Percentiles rank a stretch among this genome's conserved stretches.
Evolutionary conservation across 1,140 invertebrate species (phyloP).

Genomic region (Aphelenchoides besseyi): DNA sequence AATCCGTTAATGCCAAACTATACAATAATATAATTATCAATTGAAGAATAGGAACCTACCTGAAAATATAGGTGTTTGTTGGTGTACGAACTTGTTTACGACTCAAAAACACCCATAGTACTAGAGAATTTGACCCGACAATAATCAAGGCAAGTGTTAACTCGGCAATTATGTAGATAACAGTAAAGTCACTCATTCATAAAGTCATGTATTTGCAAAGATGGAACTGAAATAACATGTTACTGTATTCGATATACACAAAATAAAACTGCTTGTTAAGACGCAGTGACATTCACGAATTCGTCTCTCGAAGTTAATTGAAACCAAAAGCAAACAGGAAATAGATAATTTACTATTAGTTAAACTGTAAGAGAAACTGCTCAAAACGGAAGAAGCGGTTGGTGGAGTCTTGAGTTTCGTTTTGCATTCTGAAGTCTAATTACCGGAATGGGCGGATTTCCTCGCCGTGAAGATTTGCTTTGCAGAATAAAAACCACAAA

Average conservation of each 20-base stretch:
- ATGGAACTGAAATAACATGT: neutral
- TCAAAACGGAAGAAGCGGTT: neutral
- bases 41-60: constrained; percentile 7
- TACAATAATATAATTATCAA: constrained; percentile 10
- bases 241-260: neutral
- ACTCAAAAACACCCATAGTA: constrained; percentile 40
- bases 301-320: neutral
- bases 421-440: neutral
- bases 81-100: constrained; percentile 45
- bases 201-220: neutral
- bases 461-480: neutral
- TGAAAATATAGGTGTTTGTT: constrained; percentile 52
- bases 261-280: neutral
- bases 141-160: constrained; percentile 40
- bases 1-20: constrained; percentile 43
- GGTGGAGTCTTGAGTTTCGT: neutral
- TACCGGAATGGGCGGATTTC: neutral
- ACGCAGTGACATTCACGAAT: neutral
- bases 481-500: too few relatives aligned
- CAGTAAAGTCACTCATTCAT: neutral
- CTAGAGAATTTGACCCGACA: constrained; percentile 35
- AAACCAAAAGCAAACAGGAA: neutral
- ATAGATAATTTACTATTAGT: neutral
- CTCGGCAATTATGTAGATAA: constrained; percentile 38
- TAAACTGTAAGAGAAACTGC: neutral